These are phyloP conservation scores for Latrodectus hesperus DNA, from an alignment of 2,888 invertebrate species.

Conservation along the genomic window DNA sequence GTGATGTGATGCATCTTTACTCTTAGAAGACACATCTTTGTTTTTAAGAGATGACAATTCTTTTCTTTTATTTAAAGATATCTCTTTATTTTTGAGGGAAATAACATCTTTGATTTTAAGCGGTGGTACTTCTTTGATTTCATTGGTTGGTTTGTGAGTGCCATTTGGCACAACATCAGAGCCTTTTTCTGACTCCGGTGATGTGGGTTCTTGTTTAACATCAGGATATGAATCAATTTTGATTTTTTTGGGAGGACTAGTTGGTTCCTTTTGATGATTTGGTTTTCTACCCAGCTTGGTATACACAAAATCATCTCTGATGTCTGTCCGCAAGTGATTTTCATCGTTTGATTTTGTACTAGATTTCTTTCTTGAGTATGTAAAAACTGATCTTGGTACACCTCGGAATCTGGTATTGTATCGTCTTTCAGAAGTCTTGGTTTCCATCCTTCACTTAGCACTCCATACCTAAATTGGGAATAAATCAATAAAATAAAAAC, in stretches of 20 bases:
- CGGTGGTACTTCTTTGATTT: conserved; percentile 2
- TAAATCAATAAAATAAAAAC: too few species aligned
- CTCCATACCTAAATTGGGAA: conserved; percentile 50
- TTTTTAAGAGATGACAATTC: not conserved
- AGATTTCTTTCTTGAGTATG: conserved; percentile 61
- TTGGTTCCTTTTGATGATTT: conserved; percentile 15
- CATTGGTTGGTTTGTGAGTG: conserved; percentile 40
- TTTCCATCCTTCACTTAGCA: conserved; percentile 66
- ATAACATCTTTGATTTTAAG: conserved; percentile 6
- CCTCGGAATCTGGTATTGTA: conserved; percentile 67
- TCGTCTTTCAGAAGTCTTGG: conserved; percentile 62
- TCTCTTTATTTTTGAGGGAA: conserved; percentile 11
- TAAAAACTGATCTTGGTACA: conserved; percentile 66
- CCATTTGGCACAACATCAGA: conserved; percentile 44
- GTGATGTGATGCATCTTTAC: not conserved
- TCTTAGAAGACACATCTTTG: not conserved
- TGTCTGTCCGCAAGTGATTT: conserved; percentile 40
- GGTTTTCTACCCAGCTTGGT: conserved; percentile 65
- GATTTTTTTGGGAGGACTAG: conserved; percentile 54
- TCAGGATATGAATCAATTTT: conserved; percentile 26
- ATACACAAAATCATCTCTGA: conserved; percentile 64
- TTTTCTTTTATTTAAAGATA: not conserved
- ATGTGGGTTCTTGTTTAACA: conserved; percentile 27
- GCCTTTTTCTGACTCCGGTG: conserved; percentile 24
- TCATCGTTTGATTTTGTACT: conserved; percentile 57